Conservation (phyloP, 92 coral and sea anemone genomes). For the Pocillopora meandrina region DNA sequence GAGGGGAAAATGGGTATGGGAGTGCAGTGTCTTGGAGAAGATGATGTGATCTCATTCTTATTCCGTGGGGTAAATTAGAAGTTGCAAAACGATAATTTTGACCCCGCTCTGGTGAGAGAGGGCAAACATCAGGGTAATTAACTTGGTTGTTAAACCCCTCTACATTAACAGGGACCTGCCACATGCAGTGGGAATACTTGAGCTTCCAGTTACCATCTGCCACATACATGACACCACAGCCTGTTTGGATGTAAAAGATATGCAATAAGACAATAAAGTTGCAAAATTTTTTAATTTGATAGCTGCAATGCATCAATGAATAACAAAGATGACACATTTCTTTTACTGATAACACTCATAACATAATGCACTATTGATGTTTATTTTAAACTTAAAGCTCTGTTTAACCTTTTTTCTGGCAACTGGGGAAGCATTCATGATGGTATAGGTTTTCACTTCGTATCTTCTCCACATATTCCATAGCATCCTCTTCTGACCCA, state of each 20-base stretch:
- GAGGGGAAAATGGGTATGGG: too few relatives aligned
- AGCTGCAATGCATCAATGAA: too few relatives aligned
- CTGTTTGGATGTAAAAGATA: not conserved
- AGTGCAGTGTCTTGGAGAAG: too few relatives aligned
- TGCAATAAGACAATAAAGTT: not conserved
- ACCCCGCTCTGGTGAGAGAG: slow-evolving; percentile 47
- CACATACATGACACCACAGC: slow-evolving; percentile 41
- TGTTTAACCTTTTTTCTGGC: slow-evolving; percentile 29
- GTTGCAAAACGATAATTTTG: too few relatives aligned
- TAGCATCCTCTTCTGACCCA: slow-evolving; percentile 28
- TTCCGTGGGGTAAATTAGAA: too few relatives aligned
- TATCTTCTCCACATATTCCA: slow-evolving; percentile 33
- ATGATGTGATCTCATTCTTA: too few relatives aligned
- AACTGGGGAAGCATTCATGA: slow-evolving; percentile 32
- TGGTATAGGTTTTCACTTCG: slow-evolving; percentile 23
- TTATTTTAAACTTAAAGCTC: not conserved
- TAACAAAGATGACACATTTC: too few relatives aligned
- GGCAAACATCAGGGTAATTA: slow-evolving; percentile 48
- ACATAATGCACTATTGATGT: not conserved
- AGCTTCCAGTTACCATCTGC: slow-evolving; percentile 59
- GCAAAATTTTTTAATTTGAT: not conserved
- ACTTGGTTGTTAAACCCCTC: slow-evolving; percentile 31
- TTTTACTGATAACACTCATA: too few relatives aligned
- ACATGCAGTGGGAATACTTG: slow-evolving; percentile 41
- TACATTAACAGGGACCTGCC: slow-evolving; percentile 43